phyloP scores from a whole-genome alignment of 2,888 invertebrate genomes.

The Gari tellinella region DNA sequence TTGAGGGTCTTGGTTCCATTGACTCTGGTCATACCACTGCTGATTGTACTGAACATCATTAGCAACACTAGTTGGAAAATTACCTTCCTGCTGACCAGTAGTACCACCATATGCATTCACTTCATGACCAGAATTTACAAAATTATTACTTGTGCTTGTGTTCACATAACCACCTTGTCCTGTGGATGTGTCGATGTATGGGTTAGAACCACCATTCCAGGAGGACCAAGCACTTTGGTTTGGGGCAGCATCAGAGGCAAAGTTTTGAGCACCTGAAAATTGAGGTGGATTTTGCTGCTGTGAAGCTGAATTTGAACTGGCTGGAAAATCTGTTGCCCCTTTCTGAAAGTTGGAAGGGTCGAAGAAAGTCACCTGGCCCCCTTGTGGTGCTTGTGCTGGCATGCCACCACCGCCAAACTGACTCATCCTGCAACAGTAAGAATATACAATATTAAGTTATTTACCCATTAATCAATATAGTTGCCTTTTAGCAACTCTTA shows the following conservation, averaged over 20 bases:
- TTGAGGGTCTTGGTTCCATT: slow-evolving; percentile 33
- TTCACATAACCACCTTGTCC: slow-evolving; percentile 7
- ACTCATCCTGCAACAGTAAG: slow-evolving; percentile 68
- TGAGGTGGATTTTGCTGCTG: slow-evolving; percentile 3
- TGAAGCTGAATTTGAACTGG: background rate
- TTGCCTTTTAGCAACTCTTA: too few species aligned
- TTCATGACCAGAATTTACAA: slow-evolving; percentile 17
- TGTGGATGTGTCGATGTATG: background rate
- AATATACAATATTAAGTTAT: background rate
- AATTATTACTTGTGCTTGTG: slow-evolving; percentile 10
- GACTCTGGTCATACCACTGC: slow-evolving; percentile 44
- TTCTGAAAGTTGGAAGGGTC: slow-evolving; percentile 73
- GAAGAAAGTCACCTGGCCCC: slow-evolving; percentile 69
- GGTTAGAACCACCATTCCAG: slow-evolving; percentile 40
- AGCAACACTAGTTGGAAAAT: slow-evolving; percentile 5
- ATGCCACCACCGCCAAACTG: slow-evolving; percentile 58
- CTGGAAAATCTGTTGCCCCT: background rate
- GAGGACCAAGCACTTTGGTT: slow-evolving; percentile 18
- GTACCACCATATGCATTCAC: slow-evolving; percentile 15
- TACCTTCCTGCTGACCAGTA: slow-evolving; percentile 2
- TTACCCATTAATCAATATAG: background rate
- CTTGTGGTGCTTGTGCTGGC: slow-evolving; percentile 16
- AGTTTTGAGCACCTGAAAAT: background rate
- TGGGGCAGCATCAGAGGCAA: slow-evolving; percentile 6
- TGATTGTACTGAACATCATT: slow-evolving; percentile 23